Base-by-base conservation (phyloP, 2,888 invertebrate species). In the Andrena fulva region DNA sequence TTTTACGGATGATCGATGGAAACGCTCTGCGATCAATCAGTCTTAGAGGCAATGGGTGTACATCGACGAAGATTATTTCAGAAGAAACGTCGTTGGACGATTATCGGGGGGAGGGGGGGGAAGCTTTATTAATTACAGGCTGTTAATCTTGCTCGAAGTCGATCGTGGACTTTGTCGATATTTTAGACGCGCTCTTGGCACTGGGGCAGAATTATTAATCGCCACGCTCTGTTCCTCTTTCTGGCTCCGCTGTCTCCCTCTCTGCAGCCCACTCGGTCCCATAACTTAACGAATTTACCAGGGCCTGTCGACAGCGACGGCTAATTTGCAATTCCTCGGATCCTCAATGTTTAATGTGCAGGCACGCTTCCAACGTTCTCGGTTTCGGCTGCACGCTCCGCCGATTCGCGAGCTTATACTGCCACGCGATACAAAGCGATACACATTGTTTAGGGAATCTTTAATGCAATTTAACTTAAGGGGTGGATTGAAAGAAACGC, bases 301-400 rank as follows among this genome's bases (percentile, higher is more conserved):
- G 12, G 12, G 54, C 8, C 62, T 27, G 60, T 50, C 52, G n/a
- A 50, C 73, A 63, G 52, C 12, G 63, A 54, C 71, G 66, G 74
- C 74, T 75, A 75, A 84, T 84, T 84, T 59, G 74, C 76, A 54
- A 29, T 73, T 54, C 76, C 35, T 33, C 12, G 33, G 33, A 77
- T 71, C 66, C 52, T 27, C 20, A 80, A 62, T 69, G 60, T 35
- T 72, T 35, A 59, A 73, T 48, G 63, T n/a, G 64, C 68, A 50
- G 59, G 68, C 77, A 73, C 67, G 80, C 60, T 63, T 52, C 24
- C 48, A 10, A 2, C 7, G 48, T 59, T 35, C 50, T 60, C 52
- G 42, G 24, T 68, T 50, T 27, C 59, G 42, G 33, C 48, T 31
- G 48, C 10, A 52, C 60, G 54, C 31, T 7, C 27, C 69, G 16